phyloP scores from a whole-genome alignment of 2,888 invertebrate genomes.

The Melanargia galathea region DNA sequence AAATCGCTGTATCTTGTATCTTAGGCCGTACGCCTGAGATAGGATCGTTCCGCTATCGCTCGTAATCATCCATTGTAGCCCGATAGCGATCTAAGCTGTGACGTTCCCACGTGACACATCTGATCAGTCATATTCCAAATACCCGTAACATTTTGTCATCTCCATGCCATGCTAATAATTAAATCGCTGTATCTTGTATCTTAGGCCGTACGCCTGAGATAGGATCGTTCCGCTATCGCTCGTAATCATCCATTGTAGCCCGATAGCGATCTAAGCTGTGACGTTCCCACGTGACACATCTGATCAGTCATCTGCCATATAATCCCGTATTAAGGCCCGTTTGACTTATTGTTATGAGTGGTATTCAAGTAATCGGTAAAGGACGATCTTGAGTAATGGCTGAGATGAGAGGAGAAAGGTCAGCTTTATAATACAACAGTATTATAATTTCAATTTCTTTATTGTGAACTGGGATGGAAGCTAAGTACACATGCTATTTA shows the following conservation, averaged over 20 bases:
- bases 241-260: conserved; percentile 68
- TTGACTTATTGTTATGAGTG: conserved; percentile 26
- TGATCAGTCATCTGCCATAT: conserved; percentile 32
- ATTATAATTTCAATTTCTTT: neutral
- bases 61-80: conserved; percentile 68
- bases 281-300: conserved; percentile 35
- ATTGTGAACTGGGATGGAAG: no score
- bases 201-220: conserved; percentile 12
- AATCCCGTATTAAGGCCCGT: conserved; percentile 20
- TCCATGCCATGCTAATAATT: no score
- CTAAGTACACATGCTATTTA: no score
- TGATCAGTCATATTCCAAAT: conserved; percentile 32
- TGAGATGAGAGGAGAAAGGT: conserved; percentile 10
- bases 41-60: conserved; percentile 49
- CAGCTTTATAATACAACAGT: no score
- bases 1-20: neutral
- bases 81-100: conserved; percentile 56
- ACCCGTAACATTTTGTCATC: no score
- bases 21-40: conserved; percentile 8
- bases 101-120: conserved; percentile 35
- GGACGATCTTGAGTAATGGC: conserved; percentile 22
- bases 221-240: conserved; percentile 49
- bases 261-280: conserved; percentile 56
- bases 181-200: neutral
- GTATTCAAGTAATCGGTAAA: conserved; percentile 23